phyloP scores from a whole-genome alignment of 2,888 invertebrate genomes.

The Trichacis sp. region DNA sequence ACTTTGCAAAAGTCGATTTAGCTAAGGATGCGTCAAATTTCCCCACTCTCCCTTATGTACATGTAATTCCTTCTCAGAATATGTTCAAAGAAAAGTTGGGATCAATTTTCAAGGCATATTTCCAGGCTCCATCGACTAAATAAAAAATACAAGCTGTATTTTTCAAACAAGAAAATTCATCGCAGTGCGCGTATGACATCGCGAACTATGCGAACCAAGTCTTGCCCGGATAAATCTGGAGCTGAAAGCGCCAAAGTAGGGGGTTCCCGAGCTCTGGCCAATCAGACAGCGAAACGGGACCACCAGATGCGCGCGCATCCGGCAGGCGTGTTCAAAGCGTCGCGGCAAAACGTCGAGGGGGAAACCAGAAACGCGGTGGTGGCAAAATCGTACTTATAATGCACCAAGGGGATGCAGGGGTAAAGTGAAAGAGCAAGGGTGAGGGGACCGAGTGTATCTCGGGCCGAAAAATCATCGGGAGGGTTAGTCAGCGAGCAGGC shows the following conservation, averaged over 20 bases:
- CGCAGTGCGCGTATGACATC: background rate
- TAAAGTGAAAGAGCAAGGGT: conserved; percentile 9
- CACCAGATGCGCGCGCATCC: conserved; percentile 21
- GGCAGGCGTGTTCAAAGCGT: conserved; percentile 22
- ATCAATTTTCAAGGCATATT: too few species aligned
- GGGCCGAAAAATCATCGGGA: conserved; percentile 29
- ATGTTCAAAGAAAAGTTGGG: too few species aligned
- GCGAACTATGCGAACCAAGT: background rate
- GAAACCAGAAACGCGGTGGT: background rate
- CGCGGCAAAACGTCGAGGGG: background rate
- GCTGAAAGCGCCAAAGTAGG: background rate
- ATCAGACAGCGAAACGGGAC: background rate
- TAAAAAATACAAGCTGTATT: too few species aligned
- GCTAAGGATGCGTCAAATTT: too few species aligned
- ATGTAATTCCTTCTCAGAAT: too few species aligned
- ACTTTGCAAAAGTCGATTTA: too few species aligned
- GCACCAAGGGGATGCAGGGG: conserved; percentile 6
- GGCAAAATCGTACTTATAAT: background rate
- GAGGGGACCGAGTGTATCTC: conserved; percentile 2
- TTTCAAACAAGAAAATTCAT: too few species aligned
- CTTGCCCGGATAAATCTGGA: background rate
- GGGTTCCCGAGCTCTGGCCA: background rate
- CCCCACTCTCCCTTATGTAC: too few species aligned
- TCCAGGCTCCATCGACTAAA: too few species aligned
- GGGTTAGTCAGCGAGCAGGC: conserved; percentile 61